Percentiles rank a stretch among this genome's conserved stretches.
phyloP scores from a whole-genome alignment of 2,888 invertebrate species.

The Drosophila melanosoma region DNA sequence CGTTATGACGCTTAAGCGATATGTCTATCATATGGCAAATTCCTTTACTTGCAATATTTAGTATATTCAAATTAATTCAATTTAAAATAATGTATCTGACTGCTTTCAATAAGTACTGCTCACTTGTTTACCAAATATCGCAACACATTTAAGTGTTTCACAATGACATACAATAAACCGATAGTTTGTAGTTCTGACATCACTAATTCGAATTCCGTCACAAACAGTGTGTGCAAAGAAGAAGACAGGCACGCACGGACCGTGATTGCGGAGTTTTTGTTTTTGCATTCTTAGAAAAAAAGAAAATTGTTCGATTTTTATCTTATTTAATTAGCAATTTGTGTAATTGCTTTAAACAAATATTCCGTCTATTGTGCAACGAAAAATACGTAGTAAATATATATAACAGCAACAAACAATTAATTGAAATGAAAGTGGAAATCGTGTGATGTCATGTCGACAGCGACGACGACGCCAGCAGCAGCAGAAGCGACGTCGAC shows the following conservation, averaged over 20 bases:
- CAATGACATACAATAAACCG: slow-evolving; percentile 1
- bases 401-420: slow-evolving; percentile 27
- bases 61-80: neutral
- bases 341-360: slow-evolving; percentile 42
- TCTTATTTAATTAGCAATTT: slow-evolving; percentile 52
- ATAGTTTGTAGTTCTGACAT: slow-evolving; percentile 14
- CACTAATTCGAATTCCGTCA: slow-evolving; percentile 65
- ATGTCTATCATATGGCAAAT: slow-evolving; percentile 7
- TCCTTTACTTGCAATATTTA: neutral
- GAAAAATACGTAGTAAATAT: slow-evolving; percentile 55
- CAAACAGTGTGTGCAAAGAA: slow-evolving; percentile 61
- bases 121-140: neutral
- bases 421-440: slow-evolving; percentile 67
- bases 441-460: slow-evolving; percentile 72
- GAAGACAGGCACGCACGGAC: slow-evolving; percentile 53
- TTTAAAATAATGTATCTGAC: neutral
- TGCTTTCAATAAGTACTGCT: neutral
- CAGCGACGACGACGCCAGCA: slow-evolving; percentile 24
- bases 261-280: slow-evolving; percentile 74
- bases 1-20: neutral
- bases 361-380: slow-evolving; percentile 68
- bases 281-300: slow-evolving; percentile 67
- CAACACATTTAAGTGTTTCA: slow-evolving; percentile 3
- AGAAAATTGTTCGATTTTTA: slow-evolving; percentile 44
- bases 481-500: slow-evolving; percentile 55